A percentile compares a stretch with the other conserved stretches of the same genome.
These are phyloP conservation scores for Spicauda simplicius DNA, from an alignment of 2,888 invertebrate species.

Conservation along the genomic window DNA sequence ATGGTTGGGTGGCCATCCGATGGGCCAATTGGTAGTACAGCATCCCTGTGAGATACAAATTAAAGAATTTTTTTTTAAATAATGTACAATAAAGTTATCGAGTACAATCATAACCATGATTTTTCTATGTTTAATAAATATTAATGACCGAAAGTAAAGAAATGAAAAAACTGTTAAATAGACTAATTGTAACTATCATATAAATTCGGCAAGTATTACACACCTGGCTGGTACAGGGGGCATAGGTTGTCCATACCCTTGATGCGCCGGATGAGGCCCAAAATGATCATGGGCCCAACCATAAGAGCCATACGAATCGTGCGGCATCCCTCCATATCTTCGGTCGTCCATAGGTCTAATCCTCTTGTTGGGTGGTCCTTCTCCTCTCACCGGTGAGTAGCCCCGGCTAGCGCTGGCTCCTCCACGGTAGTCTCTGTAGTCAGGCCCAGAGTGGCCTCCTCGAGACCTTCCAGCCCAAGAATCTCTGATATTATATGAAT, in stretches of 20 bases:
- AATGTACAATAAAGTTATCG: too few relatives aligned
- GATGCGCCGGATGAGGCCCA: conserved; percentile 85
- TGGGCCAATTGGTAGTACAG: conserved; percentile 75
- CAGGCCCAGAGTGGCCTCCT: conserved; percentile 90
- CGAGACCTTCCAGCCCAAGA: conserved; percentile 62
- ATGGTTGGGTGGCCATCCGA: conserved; percentile 94
- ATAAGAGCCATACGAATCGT: conserved; percentile 83
- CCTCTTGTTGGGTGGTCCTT: conserved; percentile 91
- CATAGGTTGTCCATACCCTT: conserved; percentile 86
- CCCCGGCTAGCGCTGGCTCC: conserved; percentile 88
- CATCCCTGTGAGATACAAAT: conserved; percentile 67
- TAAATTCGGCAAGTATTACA: neutral
- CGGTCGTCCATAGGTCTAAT: conserved; percentile 85
- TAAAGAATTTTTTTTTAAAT: neutral
- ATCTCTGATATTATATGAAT: conserved; percentile 27
- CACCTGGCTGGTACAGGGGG: conserved; percentile 80
- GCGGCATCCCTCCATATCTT: conserved; percentile 80
- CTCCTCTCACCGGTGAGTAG: conserved; percentile 91
- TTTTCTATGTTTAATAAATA: too few relatives aligned
- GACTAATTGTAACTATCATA: too few relatives aligned
- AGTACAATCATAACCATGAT: too few relatives aligned
- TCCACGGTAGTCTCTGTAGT: conserved; percentile 91
- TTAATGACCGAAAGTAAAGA: too few relatives aligned
- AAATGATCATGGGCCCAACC: conserved; percentile 82
- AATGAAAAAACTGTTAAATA: too few relatives aligned